phyloP scores from a whole-genome alignment of 2,888 invertebrate genomes.

The Pseudanteris insignis region DNA sequence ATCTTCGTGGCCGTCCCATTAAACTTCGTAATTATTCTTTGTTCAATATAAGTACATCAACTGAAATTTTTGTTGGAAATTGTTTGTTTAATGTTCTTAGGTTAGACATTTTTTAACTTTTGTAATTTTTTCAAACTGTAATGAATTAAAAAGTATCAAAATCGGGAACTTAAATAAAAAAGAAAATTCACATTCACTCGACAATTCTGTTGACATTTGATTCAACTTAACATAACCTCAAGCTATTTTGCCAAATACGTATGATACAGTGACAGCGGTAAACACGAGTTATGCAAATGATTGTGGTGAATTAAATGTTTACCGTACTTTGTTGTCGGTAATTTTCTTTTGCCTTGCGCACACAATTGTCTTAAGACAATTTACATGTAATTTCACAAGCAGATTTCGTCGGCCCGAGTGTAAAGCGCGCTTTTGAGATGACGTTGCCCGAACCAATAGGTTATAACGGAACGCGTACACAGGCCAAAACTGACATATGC shows the following conservation, averaged over 20 bases:
- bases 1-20: no score
- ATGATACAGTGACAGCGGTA: not conserved
- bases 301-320: conserved; percentile 21
- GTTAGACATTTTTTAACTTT: no score
- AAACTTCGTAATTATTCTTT: no score
- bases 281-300: conserved; percentile 12
- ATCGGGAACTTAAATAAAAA: not conserved
- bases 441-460: conserved; percentile 30
- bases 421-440: conserved; percentile 33
- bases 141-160: not conserved
- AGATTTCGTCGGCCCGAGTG: conserved; percentile 30
- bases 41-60: no score
- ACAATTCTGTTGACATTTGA: no score
- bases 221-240: conserved; percentile 3
- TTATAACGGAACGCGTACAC: conserved; percentile 53
- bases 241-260: conserved; percentile 28
- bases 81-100: no score
- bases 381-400: conserved; percentile 44
- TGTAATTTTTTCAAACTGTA: not conserved
- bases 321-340: conserved; percentile 32
- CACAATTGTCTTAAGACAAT: conserved; percentile 43
- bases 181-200: no score
- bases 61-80: no score
- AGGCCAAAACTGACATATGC: conserved; percentile 62
- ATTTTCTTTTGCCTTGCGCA: conserved; percentile 27